Conservation (phyloP, 2,113 vertebrate genomes). For the Fulica atra region DNA sequence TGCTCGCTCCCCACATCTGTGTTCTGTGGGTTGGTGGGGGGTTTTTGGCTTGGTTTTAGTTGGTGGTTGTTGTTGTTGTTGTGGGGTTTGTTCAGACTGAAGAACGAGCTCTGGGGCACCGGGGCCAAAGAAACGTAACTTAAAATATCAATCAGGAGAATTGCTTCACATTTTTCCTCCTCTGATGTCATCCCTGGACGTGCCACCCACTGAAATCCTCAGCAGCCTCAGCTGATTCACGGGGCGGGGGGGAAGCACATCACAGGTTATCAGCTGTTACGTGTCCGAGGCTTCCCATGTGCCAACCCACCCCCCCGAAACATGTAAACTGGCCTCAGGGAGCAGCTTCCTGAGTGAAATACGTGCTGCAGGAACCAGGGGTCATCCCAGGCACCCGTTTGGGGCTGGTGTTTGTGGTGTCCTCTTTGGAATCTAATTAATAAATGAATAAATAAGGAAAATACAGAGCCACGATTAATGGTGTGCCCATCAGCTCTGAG, state of each 20-base stretch:
- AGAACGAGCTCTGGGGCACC: neutral
- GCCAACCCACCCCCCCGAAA: neutral
- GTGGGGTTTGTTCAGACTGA: neutral
- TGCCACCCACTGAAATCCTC: neutral
- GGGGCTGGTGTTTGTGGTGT: neutral
- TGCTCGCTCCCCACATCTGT: neutral
- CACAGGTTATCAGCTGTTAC: neutral
- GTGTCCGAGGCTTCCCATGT: neutral
- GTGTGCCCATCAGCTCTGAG: accelerated
- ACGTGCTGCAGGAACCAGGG: neutral
- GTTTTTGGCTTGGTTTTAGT: neutral
- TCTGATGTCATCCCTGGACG: neutral
- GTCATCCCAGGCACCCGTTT: neutral
- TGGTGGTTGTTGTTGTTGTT: neutral
- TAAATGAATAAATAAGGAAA: too few relatives aligned
- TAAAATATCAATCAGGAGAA: neutral
- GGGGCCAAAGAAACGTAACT: neutral
- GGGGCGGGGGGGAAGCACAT: neutral
- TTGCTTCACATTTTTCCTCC: neutral
- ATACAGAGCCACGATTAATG: neutral
- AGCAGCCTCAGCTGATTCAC: neutral
- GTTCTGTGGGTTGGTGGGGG: neutral
- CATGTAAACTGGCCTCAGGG: neutral
- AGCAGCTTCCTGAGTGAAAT: neutral
- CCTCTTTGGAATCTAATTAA: neutral